phyloP scores from a whole-genome alignment of 2,113 vertebrate genomes.

The Ovis canadensis region DNA sequence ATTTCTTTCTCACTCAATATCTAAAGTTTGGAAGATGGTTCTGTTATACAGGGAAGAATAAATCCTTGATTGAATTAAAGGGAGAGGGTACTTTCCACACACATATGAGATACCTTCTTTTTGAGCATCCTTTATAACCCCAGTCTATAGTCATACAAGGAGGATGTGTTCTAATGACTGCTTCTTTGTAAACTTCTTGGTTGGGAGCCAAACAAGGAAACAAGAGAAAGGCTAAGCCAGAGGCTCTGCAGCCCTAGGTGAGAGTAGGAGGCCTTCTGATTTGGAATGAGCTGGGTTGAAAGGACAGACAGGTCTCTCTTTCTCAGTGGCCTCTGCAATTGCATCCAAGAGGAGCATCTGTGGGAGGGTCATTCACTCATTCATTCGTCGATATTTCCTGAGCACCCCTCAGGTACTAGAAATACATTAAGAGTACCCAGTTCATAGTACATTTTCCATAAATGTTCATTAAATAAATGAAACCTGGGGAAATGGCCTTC shows the following conservation, averaged over 20 bases:
- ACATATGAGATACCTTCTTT: neutral
- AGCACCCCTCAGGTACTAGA: neutral
- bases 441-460: neutral
- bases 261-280: neutral
- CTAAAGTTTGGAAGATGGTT: neutral
- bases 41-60: neutral
- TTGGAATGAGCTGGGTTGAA: neutral
- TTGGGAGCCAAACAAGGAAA: constrained; percentile 31
- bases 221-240: neutral
- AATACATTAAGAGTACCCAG: neutral
- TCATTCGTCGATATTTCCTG: neutral
- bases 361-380: neutral
- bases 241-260: neutral
- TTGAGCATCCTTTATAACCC: neutral
- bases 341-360: neutral
- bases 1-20: neutral
- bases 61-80: neutral
- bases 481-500: neutral
- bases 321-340: neutral
- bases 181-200: constrained; percentile 41
- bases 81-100: neutral
- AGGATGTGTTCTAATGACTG: constrained; percentile 22
- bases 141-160: neutral
- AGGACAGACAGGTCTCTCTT: neutral
- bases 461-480: neutral